Conservation (phyloP, 1,140 invertebrate genomes). For the Cepaea nemoralis region DNA sequence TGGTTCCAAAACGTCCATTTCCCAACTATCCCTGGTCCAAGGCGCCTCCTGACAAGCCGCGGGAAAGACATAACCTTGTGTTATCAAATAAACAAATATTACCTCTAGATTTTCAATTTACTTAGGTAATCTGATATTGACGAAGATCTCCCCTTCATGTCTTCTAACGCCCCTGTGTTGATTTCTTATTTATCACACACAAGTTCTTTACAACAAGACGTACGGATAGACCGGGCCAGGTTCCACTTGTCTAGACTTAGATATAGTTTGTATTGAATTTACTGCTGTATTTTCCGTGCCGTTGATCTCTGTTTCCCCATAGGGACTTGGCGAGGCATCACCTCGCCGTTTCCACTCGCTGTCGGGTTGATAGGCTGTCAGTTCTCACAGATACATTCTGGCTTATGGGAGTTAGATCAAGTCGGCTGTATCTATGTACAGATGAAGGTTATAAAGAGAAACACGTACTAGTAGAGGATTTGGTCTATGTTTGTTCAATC, state of each 20-base stretch:
- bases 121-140: not conserved
- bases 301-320: not conserved
- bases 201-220: not conserved
- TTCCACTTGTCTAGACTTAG: not conserved
- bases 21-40: too few species aligned
- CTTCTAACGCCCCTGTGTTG: not conserved
- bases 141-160: not conserved
- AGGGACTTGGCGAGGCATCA: not conserved
- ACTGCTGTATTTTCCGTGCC: constrained; percentile 2
- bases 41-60: too few species aligned
- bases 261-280: constrained; percentile 1
- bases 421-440: too few species aligned
- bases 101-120: not conserved
- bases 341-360: not conserved
- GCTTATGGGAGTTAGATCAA: too few species aligned
- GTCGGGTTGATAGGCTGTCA: not conserved
- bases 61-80: too few species aligned
- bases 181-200: not conserved
- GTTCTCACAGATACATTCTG: too few species aligned
- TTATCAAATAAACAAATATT: not conserved
- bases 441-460: too few species aligned
- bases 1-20: too few species aligned
- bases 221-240: not conserved
- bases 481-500: too few species aligned
- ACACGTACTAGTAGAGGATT: too few species aligned